These are phyloP conservation scores for Lepidurus arcticus DNA, from an alignment of 1,140 invertebrate species.

Conservation along the genomic window DNA sequence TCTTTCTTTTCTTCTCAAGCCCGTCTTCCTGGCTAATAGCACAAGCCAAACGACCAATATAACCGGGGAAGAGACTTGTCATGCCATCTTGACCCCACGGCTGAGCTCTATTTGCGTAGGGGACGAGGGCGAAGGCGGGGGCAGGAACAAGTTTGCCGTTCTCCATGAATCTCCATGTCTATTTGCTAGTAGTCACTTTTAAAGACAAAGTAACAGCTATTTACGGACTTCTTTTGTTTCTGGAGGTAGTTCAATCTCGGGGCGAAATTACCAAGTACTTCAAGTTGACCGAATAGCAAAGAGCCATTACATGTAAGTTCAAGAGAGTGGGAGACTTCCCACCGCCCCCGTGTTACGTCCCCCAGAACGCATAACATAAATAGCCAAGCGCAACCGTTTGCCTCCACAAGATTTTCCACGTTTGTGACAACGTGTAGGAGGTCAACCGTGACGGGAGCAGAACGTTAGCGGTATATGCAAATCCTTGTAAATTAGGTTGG, in stretches of 20 bases:
- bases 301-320: not conserved
- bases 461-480: not conserved
- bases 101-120: not conserved
- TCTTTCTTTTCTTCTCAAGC: too few relatives aligned
- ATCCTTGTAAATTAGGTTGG: not conserved
- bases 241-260: not conserved
- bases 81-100: not conserved
- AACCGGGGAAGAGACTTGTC: not conserved
- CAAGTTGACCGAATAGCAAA: not conserved
- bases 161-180: too few relatives aligned
- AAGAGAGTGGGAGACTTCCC: not conserved
- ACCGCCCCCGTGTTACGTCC: not conserved
- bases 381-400: not conserved
- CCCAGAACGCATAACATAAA: not conserved
- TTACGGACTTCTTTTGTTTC: not conserved
- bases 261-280: not conserved
- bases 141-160: too few relatives aligned
- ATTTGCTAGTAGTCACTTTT: too few relatives aligned
- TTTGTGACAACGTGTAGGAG: not conserved
- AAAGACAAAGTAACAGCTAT: too few relatives aligned
- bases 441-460: not conserved
- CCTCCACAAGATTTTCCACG: not conserved
- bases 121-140: not conserved
- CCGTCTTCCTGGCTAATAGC: not conserved
- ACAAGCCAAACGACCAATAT: not conserved